Evolutionary conservation across 2,888 invertebrate species (phyloP).

Genomic region (Andrena dorsata): DNA sequence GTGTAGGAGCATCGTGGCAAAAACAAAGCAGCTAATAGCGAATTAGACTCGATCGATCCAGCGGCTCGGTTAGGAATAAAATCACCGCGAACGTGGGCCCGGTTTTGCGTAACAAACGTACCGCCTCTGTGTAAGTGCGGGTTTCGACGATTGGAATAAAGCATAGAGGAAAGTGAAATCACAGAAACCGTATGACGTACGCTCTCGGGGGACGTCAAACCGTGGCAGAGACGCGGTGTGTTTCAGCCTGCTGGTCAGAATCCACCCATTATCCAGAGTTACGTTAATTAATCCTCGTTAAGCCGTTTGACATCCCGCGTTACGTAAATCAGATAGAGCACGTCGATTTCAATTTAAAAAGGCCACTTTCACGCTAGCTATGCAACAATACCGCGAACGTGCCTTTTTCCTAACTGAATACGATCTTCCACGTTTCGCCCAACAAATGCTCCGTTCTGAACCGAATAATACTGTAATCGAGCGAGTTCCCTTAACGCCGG

Average conservation of each 20-base stretch:
- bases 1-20: not conserved
- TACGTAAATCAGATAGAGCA: slow-evolving; percentile 33
- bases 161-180: slow-evolving; percentile 16
- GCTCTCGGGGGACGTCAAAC: not conserved
- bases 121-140: not conserved
- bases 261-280: slow-evolving; percentile 34
- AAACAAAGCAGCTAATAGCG: not conserved
- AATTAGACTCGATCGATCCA: slow-evolving; percentile 1
- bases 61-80: not conserved
- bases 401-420: not conserved
- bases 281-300: slow-evolving; percentile 54
- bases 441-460: not conserved
- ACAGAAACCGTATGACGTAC: not conserved
- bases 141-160: not conserved
- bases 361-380: slow-evolving; percentile 25
- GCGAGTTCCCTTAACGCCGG: too few species aligned
- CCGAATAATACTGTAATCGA: too few species aligned
- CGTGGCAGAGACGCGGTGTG: slow-evolving; percentile 6
- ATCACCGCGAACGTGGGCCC: not conserved
- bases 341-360: slow-evolving; percentile 39
- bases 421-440: not conserved
- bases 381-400: slow-evolving; percentile 23
- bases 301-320: slow-evolving; percentile 33
- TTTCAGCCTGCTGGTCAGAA: slow-evolving; percentile 20
- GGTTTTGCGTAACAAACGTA: not conserved